A percentile compares a stretch with the other conserved stretches of the same genome.
phyloP scores from a whole-genome alignment of 1,140 invertebrate genomes.

The Drosophila setifemur region DNA sequence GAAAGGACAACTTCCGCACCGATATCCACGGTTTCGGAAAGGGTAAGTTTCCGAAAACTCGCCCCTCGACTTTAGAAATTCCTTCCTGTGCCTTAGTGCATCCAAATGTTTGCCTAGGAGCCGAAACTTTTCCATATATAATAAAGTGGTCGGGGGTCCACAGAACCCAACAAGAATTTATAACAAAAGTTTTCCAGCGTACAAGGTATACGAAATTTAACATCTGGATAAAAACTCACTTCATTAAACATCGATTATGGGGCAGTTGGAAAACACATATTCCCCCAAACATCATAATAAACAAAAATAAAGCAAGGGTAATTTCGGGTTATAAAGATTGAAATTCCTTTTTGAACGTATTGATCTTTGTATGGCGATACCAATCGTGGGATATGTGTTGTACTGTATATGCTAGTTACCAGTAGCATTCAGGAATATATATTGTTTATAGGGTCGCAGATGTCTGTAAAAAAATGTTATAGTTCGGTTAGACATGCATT shows the following conservation, averaged over 20 bases:
- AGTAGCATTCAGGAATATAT: too few species aligned
- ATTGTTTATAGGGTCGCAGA: too few species aligned
- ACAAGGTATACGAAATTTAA: slow-evolving; percentile 58
- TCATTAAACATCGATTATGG: slow-evolving; percentile 53
- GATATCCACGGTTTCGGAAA: slow-evolving; percentile 88
- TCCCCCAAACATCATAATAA: slow-evolving; percentile 64
- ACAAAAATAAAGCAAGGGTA: slow-evolving; percentile 76
- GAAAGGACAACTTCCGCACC: slow-evolving; percentile 91
- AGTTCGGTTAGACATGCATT: too few species aligned
- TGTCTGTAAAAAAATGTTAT: too few species aligned
- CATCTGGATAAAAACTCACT: slow-evolving; percentile 44
- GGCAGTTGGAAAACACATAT: slow-evolving; percentile 54
- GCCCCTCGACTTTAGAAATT: background rate
- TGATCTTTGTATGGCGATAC: too few species aligned
- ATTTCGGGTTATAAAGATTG: too few species aligned
- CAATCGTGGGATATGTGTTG: too few species aligned
- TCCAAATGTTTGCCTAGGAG: slow-evolving; percentile 13
- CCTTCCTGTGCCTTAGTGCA: too few species aligned
- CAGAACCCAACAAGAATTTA: slow-evolving; percentile 82
- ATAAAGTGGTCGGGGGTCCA: too few species aligned
- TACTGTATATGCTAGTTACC: too few species aligned
- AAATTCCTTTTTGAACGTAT: too few species aligned
- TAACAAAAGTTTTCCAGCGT: slow-evolving; percentile 74
- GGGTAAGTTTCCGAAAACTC: slow-evolving; percentile 83
- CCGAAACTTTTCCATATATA: slow-evolving; percentile 49